phyloP scores from a whole-genome alignment of 2,797 vertebrate genomes.

The Carapus acus region DNA sequence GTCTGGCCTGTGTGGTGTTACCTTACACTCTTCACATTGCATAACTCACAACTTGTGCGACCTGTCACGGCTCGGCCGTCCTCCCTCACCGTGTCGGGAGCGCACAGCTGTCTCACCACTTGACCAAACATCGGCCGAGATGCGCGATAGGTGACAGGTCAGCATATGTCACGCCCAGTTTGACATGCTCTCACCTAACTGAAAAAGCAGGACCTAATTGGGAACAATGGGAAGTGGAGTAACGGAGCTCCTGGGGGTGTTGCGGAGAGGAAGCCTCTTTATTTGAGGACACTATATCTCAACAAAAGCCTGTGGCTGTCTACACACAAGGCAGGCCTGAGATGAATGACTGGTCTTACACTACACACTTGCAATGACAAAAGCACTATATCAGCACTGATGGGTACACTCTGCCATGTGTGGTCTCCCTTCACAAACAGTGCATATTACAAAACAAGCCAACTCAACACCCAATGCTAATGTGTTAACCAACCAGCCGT shows the following conservation, averaged over 20 bases:
- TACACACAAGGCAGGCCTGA: conserved; percentile 56
- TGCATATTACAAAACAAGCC: conserved; percentile 13
- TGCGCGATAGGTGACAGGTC: conserved; percentile 38
- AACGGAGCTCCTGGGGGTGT: conserved; percentile 66
- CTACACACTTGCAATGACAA: conserved; percentile 58
- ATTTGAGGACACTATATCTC: conserved; percentile 72
- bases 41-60: conserved; percentile 1
- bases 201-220: conserved; percentile 72
- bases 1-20: conserved; percentile 9
- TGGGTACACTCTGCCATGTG: conserved; percentile 51
- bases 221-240: conserved; percentile 69
- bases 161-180: conserved; percentile 61
- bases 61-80: conserved; percentile 2
- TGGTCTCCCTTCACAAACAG: conserved; percentile 49
- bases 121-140: conserved; percentile 44
- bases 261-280: conserved; percentile 74
- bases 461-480: conserved; percentile 20
- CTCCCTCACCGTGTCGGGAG: conserved; percentile 23
- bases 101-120: conserved; percentile 24
- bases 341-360: conserved; percentile 63
- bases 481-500: conserved; percentile 7
- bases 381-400: conserved; percentile 47
- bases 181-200: conserved; percentile 70
- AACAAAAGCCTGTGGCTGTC: conserved; percentile 75
- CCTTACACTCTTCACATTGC: conserved; percentile 10